Conservation (phyloP, 2,888 invertebrate species). For the Nymphalis urticae region DNA sequence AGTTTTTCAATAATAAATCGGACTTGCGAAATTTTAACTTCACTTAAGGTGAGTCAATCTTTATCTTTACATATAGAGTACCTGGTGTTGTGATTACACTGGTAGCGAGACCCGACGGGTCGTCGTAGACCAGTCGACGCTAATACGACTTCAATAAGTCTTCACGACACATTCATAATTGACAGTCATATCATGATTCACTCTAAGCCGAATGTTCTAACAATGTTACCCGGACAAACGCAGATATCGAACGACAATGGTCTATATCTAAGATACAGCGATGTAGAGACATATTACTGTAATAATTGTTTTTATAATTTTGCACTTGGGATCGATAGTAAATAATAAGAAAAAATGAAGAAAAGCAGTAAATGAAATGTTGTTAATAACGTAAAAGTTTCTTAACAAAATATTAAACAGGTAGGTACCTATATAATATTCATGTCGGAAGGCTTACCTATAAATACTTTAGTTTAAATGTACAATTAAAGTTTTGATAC, state of each 20-base stretch:
- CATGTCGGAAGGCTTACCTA: too few species aligned
- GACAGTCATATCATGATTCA: conserved; percentile 1
- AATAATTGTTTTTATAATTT: too few species aligned
- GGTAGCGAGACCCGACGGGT: neutral
- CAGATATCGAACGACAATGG: neutral
- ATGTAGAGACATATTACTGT: too few species aligned
- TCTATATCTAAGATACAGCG: too few species aligned
- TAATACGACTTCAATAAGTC: conserved; percentile 1
- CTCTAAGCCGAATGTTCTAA: neutral
- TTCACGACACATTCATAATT: neutral
- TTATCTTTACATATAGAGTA: neutral
- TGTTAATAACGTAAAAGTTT: too few species aligned
- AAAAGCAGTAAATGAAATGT: too few species aligned
- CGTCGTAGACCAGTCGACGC: neutral
- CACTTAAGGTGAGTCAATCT: conserved; percentile 30
- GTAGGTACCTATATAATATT: too few species aligned
- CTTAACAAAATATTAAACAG: too few species aligned
- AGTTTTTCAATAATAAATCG: conserved; percentile 20
- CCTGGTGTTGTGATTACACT: neutral
- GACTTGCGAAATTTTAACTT: conserved; percentile 23
- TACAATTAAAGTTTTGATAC: too few species aligned
- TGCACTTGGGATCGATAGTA: too few species aligned
- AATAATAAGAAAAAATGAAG: too few species aligned
- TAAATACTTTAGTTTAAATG: too few species aligned
- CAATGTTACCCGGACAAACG: neutral